Percentiles rank a stretch among this genome's conserved stretches.
These are phyloP conservation scores for Dryobotodes eremita DNA, from an alignment of 2,888 invertebrate genomes.

Conservation along the genomic window DNA sequence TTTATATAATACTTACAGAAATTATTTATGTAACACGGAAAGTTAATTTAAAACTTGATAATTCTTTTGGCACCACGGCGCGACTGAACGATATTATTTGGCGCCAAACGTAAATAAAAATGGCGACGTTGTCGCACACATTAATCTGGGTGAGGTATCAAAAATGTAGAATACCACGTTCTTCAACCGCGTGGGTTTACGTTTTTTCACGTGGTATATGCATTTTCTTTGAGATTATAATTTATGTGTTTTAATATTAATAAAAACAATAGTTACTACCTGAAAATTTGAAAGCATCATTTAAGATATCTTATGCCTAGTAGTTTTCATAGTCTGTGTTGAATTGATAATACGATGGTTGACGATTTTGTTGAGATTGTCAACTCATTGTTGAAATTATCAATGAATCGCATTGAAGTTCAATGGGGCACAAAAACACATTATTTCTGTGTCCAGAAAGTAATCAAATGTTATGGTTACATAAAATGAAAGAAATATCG, in stretches of 20 bases:
- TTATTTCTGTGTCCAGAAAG: not conserved
- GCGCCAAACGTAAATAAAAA: constrained; percentile 88
- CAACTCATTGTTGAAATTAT: not conserved
- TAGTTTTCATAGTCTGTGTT: not conserved
- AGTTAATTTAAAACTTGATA: constrained; percentile 72
- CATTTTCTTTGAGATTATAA: constrained; percentile 47
- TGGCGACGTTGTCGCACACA: constrained; percentile 76
- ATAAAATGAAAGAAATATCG: constrained; percentile 1
- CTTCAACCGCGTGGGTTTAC: constrained; percentile 49
- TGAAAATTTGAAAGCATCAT: not conserved
- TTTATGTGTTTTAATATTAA: constrained; percentile 19
- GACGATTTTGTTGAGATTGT: not conserved
- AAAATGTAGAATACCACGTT: constrained; percentile 67
- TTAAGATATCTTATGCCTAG: not conserved
- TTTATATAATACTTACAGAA: constrained; percentile 53
- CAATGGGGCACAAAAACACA: not conserved
- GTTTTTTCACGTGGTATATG: constrained; percentile 38
- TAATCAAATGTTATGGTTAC: not conserved
- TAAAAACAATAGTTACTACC: not conserved
- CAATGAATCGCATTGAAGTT: not conserved
- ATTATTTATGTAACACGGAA: constrained; percentile 72
- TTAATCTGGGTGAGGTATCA: constrained; percentile 61
- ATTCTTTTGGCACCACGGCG: constrained; percentile 79
- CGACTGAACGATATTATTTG: constrained; percentile 81
- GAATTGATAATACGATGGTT: not conserved